A percentile compares a stretch with the other conserved stretches of the same genome.
Evolutionary conservation across 2,113 vertebrate species (phyloP).

Genomic region (Festucalex cinctus): DNA sequence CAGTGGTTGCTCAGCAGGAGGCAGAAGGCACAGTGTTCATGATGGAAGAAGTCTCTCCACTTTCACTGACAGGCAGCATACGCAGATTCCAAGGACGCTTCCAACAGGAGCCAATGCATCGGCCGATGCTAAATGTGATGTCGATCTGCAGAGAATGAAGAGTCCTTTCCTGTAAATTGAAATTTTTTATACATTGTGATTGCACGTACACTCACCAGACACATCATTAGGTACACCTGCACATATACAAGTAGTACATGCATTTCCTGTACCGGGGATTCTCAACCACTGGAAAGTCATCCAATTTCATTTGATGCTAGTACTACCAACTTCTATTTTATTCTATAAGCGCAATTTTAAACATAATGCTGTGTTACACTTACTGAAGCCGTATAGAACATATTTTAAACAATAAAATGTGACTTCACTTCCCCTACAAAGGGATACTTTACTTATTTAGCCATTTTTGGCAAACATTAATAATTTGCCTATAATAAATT

Average conservation of each 20-base stretch:
- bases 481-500: too few relatives aligned
- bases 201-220: not conserved
- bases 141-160: conserved; percentile 47
- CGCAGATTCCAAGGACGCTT: conserved; percentile 18
- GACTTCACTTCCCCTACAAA: too few relatives aligned
- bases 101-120: conserved; percentile 10
- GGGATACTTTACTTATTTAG: too few relatives aligned
- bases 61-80: conserved; percentile 11
- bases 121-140: conserved; percentile 17
- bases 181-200: not conserved
- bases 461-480: too few relatives aligned
- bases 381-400: too few relatives aligned
- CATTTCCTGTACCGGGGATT: not conserved
- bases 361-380: too few relatives aligned
- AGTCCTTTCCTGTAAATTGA: not conserved
- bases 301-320: not conserved
- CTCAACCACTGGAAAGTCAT: not conserved
- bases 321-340: too few relatives aligned
- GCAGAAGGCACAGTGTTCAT: conserved; percentile 27
- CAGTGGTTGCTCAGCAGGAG: conserved; percentile 31
- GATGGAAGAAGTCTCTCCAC: conserved; percentile 24
- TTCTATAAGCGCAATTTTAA: too few relatives aligned
- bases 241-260: not conserved
- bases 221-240: not conserved
- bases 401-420: too few relatives aligned